phyloP scores from a whole-genome alignment of 2,113 vertebrate species.

The Perognathus longimembris region DNA sequence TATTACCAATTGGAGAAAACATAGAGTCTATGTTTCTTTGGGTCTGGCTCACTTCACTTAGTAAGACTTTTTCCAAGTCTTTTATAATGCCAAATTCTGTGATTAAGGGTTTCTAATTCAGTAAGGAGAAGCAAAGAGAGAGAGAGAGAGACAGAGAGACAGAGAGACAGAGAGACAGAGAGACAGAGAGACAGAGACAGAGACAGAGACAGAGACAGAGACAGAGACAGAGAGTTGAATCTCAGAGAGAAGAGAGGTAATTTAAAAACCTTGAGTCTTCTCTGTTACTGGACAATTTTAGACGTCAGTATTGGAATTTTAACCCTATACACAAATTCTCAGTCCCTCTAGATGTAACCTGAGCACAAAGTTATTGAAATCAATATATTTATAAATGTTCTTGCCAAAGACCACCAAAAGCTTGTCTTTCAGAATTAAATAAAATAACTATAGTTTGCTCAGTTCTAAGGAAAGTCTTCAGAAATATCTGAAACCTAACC shows the following conservation, averaged over 20 bases:
- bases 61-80: no score
- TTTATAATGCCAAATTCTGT: no score
- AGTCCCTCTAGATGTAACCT: not conserved
- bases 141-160: no score
- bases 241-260: not conserved
- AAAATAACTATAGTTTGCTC: not conserved
- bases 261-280: not conserved
- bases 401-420: not conserved
- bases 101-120: no score
- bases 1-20: no score
- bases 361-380: not conserved
- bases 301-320: not conserved
- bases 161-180: no score
- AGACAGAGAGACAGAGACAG: no score
- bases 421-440: not conserved
- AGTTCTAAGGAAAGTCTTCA: not conserved
- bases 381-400: not conserved
- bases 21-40: no score
- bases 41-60: no score
- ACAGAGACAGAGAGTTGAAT: accelerated
- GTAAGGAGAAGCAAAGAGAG: no score
- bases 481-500: not conserved
- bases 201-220: no score
- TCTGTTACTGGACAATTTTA: not conserved
- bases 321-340: not conserved